Evolutionary conservation across 2,888 invertebrate genomes (phyloP), one percentile per base, ranked within the genome.

Genomic region (Cyclophora albipunctata): DNA sequence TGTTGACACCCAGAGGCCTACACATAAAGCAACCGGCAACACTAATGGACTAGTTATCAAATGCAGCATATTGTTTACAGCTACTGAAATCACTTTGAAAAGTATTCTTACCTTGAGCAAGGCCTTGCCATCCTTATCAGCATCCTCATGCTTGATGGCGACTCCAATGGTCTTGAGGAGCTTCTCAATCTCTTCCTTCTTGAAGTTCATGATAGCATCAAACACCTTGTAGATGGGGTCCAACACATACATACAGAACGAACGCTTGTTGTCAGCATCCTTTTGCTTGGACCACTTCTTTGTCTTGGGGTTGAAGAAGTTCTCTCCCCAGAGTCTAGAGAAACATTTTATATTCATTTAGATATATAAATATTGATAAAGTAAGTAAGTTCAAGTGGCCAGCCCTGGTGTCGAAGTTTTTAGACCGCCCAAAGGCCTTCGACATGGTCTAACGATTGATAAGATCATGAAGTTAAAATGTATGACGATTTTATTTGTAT

Each of bases 171-270:
- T 99, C 67, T 94, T 93, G 58, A 98, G 89, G 51, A 99, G 91
- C 46, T 91, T 91, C 47, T 96, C 94, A 55, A 96, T 95, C 78
- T 98, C 98, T 50, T 98, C 98, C 84, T 97, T 98, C 87, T 96
- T 95, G 91, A 95, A 96, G 90, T 96, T 95, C 97, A 97, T 98
- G 85, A 92, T 90, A 54, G 91, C 91, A 66, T 90, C 90, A 74
- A 91, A 90, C 81, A 96, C 96, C 91, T 98, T 98, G 92, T 98
- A 99, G 89, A 99, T 99, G 56, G 99, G 99, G 78, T 98, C 98
- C 82, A 99, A 90, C 71, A 99, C 96, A 89, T 99, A 99, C 95
- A 98, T 98, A 85, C 95, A 96, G 93, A 99, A 99, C 0, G 99
- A 98, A 69, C 99, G 94, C 85, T 97, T 97, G 92, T 97, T 96